Percentiles rank a stretch among this genome's conserved stretches.
Evolutionary conservation across 2,113 vertebrate genomes (phyloP).

Genomic region (Uropsilus gracilis): DNA sequence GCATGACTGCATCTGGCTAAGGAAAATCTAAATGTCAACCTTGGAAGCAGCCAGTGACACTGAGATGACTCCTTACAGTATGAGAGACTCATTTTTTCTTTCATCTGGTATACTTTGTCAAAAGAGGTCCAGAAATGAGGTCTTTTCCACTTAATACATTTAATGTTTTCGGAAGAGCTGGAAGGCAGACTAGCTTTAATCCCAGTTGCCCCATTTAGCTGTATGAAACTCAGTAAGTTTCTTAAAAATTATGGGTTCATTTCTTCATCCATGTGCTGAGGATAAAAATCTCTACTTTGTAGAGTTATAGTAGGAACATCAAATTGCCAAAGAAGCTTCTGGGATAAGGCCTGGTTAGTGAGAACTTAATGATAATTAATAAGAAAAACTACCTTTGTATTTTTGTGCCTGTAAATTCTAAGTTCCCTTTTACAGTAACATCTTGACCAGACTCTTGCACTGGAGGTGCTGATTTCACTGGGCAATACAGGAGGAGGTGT

Average conservation of each 20-base stretch:
- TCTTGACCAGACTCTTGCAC: background rate
- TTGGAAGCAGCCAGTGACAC: constrained; percentile 42
- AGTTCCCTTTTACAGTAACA: background rate
- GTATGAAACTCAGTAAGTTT: background rate
- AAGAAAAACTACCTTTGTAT: background rate
- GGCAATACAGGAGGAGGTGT: background rate
- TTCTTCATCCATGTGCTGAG: background rate
- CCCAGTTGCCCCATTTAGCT: background rate
- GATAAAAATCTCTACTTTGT: constrained; percentile 3
- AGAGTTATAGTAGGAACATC: background rate
- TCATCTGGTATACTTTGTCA: background rate
- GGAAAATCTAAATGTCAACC: constrained; percentile 58
- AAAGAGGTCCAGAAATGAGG: background rate
- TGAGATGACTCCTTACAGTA: constrained; percentile 39
- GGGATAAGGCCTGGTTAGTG: background rate
- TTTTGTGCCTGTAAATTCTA: background rate
- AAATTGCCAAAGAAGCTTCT: background rate
- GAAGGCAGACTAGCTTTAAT: background rate
- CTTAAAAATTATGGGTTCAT: background rate
- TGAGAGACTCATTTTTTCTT: background rate
- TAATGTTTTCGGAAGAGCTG: background rate
- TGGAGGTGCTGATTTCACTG: background rate
- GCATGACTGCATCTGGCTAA: constrained; percentile 37
- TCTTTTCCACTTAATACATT: background rate
- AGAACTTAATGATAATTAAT: background rate